Base-by-base conservation (phyloP, 2,113 vertebrate species). In the Pungitius pungitius region DNA sequence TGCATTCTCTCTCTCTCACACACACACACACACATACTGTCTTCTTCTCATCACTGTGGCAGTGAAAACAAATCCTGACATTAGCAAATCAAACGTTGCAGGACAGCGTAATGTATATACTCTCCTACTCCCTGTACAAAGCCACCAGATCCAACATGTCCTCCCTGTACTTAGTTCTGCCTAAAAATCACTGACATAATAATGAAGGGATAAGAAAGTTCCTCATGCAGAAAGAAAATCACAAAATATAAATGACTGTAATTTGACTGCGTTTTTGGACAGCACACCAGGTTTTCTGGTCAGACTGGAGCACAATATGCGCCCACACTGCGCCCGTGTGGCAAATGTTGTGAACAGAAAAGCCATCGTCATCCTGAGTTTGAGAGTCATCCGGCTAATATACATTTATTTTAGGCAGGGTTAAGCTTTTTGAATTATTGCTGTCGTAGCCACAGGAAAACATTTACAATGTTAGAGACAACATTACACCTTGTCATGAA, bases 261-360 rank as follows among this genome's bases (percentile, higher is more conserved):
- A 56, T 8, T 68, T 18, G 30, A 30, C 9, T 54, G 22, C 27
- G 33, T 67, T 43, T 76, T 17, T 27, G 13, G 6, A 27, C 15
- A 26, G 15, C 39, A 35, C 26, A 66, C 17, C 55, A 24, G 11
- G 30, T 15, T 47, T n/a, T 8, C 49, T 39, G 14, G 24, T 55
- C 17, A 55, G n/a, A 62, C 8, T 2, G 5, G 8, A 56, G 24
- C 1, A n/a, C 77, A 77, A 71, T n/a, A 20, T 78, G 77, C 15
- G 33, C 42, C 71, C 26, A 83, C 47, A 89, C 84, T 90, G 86
- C 91, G 8, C 75, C 62, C 90, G 4, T 82, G 89, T 90, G 91
- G 89, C 42, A 58, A 82, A n/a, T 47, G 6, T 1, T 45, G 12
- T 60, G 75, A 72, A 88, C 39, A 88, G 79, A 64, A 70, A 42